These are phyloP conservation scores for Cerastis rubricosa DNA, from an alignment of 2,888 invertebrate species.

Conservation along the genomic window DNA sequence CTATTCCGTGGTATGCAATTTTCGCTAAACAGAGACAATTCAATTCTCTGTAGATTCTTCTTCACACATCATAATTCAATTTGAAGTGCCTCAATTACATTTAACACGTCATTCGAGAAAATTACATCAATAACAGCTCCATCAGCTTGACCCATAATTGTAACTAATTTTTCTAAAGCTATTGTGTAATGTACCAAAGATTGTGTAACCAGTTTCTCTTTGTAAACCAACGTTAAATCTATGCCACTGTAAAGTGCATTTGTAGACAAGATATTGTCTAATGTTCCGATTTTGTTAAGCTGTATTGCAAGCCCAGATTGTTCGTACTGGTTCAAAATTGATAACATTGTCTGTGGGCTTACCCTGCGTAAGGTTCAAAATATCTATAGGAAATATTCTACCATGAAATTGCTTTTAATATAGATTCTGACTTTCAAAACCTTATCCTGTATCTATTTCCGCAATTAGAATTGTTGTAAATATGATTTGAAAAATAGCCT, in stretches of 20 bases:
- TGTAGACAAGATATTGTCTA: constrained; percentile 50
- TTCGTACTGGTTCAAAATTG: constrained; percentile 39
- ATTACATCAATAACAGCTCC: constrained; percentile 54
- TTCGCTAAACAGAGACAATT: background rate
- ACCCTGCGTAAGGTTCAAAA: background rate
- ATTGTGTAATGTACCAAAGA: constrained; percentile 55
- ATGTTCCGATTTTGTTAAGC: constrained; percentile 39
- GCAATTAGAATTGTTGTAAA: background rate
- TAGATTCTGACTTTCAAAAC: background rate
- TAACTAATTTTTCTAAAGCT: constrained; percentile 52
- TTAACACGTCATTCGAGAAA: constrained; percentile 38
- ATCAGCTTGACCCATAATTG: constrained; percentile 53
- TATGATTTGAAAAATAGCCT: constrained; percentile 24
- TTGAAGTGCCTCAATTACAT: constrained; percentile 45
- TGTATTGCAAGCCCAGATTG: constrained; percentile 31
- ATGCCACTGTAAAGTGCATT: constrained; percentile 49
- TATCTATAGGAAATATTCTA: background rate
- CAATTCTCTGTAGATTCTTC: background rate
- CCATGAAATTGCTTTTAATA: constrained; percentile 4
- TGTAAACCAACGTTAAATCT: constrained; percentile 42
- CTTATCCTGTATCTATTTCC: background rate
- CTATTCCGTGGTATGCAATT: background rate
- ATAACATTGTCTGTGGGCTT: constrained; percentile 46
- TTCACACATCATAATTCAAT: constrained; percentile 41
- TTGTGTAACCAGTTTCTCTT: constrained; percentile 72